Evolutionary conservation across 2,113 vertebrate genomes (phyloP).

Genomic region (Neogobius melanostomus): DNA sequence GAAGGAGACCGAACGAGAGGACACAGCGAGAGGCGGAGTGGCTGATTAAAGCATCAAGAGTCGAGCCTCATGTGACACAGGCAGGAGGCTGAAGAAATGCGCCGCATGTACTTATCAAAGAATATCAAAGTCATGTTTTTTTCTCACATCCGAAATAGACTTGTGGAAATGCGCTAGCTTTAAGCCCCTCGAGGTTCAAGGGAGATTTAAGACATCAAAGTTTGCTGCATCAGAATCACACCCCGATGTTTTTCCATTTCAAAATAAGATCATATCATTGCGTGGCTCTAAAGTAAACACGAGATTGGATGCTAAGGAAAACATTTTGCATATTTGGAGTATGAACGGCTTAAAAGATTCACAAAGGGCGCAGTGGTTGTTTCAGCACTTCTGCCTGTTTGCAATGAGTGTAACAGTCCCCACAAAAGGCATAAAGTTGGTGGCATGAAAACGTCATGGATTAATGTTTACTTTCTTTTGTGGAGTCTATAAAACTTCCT

Average conservation of each 20-base stretch:
- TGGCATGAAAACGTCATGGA: too few species aligned
- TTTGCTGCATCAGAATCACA: slow-evolving; percentile 4
- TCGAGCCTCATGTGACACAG: slow-evolving; percentile 18
- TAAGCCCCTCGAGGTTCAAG: not conserved
- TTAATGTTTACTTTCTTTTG: too few species aligned
- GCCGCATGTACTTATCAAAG: slow-evolving; percentile 15
- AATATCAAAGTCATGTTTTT: slow-evolving; percentile 13
- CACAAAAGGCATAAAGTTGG: too few species aligned
- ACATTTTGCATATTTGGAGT: slow-evolving; percentile 1
- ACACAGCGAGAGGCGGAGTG: slow-evolving; percentile 48
- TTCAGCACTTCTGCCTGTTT: too few species aligned
- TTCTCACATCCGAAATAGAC: slow-evolving; percentile 14
- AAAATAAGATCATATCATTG: slow-evolving; percentile 4
- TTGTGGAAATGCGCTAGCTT: slow-evolving; percentile 1
- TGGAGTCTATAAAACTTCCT: not conserved
- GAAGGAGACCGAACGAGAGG: slow-evolving; percentile 6
- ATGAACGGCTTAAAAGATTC: not conserved
- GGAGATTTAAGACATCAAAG: slow-evolving; percentile 10
- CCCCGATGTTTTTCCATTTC: slow-evolving; percentile 14
- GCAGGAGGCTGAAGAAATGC: slow-evolving; percentile 13
- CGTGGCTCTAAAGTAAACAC: slow-evolving; percentile 24
- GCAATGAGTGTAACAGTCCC: too few species aligned
- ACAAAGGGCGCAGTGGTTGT: not conserved
- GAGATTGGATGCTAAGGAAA: slow-evolving; percentile 1
- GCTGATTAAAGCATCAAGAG: slow-evolving; percentile 47